Evolutionary conservation across 1,140 invertebrate genomes (phyloP), one percentile per base, ranked within the genome.

Genomic region (Venustaconcha ellipsiformis): DNA sequence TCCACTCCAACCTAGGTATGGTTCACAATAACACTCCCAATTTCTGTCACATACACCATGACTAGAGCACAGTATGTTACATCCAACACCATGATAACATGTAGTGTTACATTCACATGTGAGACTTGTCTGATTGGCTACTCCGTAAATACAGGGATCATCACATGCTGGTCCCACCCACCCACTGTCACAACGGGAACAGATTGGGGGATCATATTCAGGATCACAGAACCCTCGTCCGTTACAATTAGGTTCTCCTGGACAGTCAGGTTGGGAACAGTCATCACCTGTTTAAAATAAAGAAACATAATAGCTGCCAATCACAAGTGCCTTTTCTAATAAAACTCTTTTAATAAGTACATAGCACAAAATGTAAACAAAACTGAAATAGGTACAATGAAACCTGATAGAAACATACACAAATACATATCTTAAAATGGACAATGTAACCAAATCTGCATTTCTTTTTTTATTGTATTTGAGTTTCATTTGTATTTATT

Each of bases 31-130:
- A 73, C 85, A 86, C 0, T 72, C 68, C 70, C 71, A 80, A 14
- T 68, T 70, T 15, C 71, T 76, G 60, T 78, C 74, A 77, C 84
- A 86, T 13, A 71, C 48, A 17, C 84, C 84, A 77, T 86, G 80
- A 8, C 76, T 76, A 5, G 85, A 86, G 63, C 85, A 86, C 69
- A 82, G 60, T 20, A 86, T 84, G 66, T 86, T 78, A 78, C 85
- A 86, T 15, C 85, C 84, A 14, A 48, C 59, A 48, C 85, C 85
- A 77, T 86, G 85, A 72, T 82, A 68, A 78, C 85, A 86, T 14
- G 81, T 85, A 0, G 78, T 75, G 69, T 82, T 82, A 72, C 85
- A 86, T 2, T 77, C 62, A 78, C 85, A 86, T n/a, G 74, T 78
- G 62, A 80, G 76, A 20, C 72, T 68, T 14, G 68, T 58, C 6